Base-by-base conservation (phyloP, 2,888 invertebrate species). In the Stenolophus ochropezus region DNA sequence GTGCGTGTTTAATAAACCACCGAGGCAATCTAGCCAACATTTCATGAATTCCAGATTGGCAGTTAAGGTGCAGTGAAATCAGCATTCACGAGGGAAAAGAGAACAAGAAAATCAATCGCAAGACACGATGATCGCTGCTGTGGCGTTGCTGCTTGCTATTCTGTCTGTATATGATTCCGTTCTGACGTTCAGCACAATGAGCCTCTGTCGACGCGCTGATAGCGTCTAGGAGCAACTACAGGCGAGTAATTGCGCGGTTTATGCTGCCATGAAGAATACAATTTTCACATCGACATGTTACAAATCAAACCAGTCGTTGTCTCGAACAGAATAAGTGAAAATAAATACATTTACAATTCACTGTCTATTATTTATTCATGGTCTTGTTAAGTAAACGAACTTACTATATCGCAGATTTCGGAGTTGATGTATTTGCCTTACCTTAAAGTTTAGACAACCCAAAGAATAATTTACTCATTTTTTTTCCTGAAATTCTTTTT, bases 31-130 rank as follows among this genome's bases (percentile, higher is more conserved):
- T 20, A 73, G 21, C 23, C 27, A n/a, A 47, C 49, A 49, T 73
- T 73, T 73, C 73, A 73, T 73, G 73, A 73, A 73, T 73, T 73
- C 49, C 47, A 69, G 73, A 73, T 73, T 73, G 73, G 73, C 73
- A 73, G 73, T 47, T 23, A 33, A 73, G 49, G 73, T 73, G 42
- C 69, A 69, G 14, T 69, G 42, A 69, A 71, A 49, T 73, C 73
- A 49, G 73, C 47, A 73, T 73, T 73, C 73, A 49, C 73, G 49
- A 20, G 16, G 11, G 42, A 73, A 49, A 49, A 49, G 33, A 49
- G 49, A 73, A 47, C 49, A 73, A 73, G 73, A 73, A 73, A 73
- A 73, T 49, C 73, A 73, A 73, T 73, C 73, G 73, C 47, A 73
- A 27, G 18, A 27, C 27, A 11, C 16, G 18, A 42, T 42, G 27